These are phyloP conservation scores for Zele albiditarsus DNA, from an alignment of 2,888 invertebrate genomes.

Conservation along the genomic window DNA sequence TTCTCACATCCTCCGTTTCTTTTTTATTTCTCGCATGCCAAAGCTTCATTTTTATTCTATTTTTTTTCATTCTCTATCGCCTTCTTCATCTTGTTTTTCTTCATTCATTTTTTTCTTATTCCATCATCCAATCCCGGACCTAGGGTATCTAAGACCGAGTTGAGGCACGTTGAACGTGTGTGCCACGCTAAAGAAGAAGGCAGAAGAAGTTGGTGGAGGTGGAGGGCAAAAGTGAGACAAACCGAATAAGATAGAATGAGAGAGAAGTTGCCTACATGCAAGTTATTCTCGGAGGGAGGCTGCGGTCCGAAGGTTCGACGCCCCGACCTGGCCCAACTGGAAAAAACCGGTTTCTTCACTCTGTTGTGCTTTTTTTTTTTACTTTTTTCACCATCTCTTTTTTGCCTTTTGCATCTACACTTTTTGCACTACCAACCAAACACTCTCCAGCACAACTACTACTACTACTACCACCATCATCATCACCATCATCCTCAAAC, in stretches of 20 bases:
- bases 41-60: conserved; percentile 29
- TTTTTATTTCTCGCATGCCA: conserved; percentile 42
- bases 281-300: conserved; percentile 72
- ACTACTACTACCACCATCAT: neutral
- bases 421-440: conserved; percentile 62
- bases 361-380: conserved; percentile 65
- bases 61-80: conserved; percentile 39
- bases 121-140: conserved; percentile 63
- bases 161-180: conserved; percentile 50
- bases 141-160: conserved; percentile 65
- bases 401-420: conserved; percentile 50
- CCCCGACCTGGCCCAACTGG: conserved; percentile 74
- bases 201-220: conserved; percentile 36
- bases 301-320: conserved; percentile 72
- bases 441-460: conserved; percentile 12
- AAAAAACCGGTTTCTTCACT: conserved; percentile 73
- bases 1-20: conserved; percentile 20
- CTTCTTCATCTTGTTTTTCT: conserved; percentile 34
- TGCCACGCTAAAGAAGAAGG: conserved; percentile 36
- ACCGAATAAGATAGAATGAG: conserved; percentile 41
- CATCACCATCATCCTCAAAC: conserved; percentile 35
- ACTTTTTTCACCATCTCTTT: conserved; percentile 65
- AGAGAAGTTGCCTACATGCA: conserved; percentile 59
- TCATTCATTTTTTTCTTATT: conserved; percentile 32
- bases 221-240: conserved; percentile 35